Evolutionary conservation across 2,113 vertebrate species (phyloP).

Genomic region (Sisor rabdophorus): DNA sequence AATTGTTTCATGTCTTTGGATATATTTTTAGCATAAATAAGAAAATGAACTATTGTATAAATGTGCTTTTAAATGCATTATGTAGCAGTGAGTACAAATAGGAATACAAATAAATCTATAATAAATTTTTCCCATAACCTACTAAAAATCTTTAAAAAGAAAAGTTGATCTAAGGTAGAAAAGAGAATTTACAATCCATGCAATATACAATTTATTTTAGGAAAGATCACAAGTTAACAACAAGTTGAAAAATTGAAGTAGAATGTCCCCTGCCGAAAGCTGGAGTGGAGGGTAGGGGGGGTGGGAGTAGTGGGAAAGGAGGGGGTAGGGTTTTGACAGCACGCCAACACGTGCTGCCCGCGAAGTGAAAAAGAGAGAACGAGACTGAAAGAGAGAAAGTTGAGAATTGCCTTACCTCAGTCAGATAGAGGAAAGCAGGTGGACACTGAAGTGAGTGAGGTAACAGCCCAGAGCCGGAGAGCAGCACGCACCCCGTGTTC

Average conservation of each 20-base stretch:
- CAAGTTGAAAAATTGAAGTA: not conserved
- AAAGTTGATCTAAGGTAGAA: not conserved
- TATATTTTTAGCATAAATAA: not conserved
- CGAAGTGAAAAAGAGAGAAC: constrained; percentile 27
- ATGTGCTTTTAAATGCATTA: not conserved
- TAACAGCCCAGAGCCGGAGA: constrained; percentile 90
- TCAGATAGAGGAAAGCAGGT: constrained; percentile 93
- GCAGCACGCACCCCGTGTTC: constrained; percentile 92
- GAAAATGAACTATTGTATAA: not conserved
- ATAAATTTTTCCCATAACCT: not conserved
- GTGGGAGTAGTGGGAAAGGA: constrained; percentile 19
- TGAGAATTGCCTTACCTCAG: constrained; percentile 68
- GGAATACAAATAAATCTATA: not conserved
- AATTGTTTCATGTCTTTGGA: not conserved
- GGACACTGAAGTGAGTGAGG: constrained; percentile 88
- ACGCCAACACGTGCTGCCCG: constrained; percentile 46
- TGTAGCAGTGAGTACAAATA: not conserved
- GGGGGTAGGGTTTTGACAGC: constrained; percentile 33
- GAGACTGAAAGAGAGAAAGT: not conserved
- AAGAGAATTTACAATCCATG: not conserved
- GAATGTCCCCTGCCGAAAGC: constrained; percentile 38
- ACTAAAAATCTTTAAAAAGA: not conserved
- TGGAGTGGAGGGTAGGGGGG: constrained; percentile 17
- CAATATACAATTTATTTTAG: not conserved
- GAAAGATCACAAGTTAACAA: constrained; percentile 1